Conservation (phyloP, 2,888 invertebrate species). For the Diaprepes abbreviatus region DNA sequence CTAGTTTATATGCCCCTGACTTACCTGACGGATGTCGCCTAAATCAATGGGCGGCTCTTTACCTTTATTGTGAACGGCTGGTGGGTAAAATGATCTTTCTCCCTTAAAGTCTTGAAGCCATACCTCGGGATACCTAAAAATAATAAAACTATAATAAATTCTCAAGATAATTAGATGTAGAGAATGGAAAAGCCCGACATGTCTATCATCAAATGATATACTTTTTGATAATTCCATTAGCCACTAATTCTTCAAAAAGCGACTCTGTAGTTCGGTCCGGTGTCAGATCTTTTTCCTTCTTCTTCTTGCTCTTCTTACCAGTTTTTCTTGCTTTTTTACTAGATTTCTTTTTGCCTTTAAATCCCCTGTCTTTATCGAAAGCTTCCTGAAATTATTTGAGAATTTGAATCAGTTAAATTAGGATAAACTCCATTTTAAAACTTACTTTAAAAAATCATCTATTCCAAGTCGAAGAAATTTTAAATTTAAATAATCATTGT, state of each 20-base stretch:
- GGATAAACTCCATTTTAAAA: no score
- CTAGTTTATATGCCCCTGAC: no score
- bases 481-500: no score
- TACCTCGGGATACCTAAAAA: constrained; percentile 62
- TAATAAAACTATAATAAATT: no score
- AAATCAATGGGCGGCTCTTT: constrained; percentile 72
- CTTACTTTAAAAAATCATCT: no score
- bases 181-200: no score
- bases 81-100: constrained; percentile 80
- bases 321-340: constrained; percentile 84
- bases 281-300: constrained; percentile 94
- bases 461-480: no score
- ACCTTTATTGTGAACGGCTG: constrained; percentile 69
- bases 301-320: constrained; percentile 92
- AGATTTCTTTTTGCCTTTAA: constrained; percentile 84
- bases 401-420: no score
- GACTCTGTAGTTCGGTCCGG: constrained; percentile 92
- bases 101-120: constrained; percentile 78
- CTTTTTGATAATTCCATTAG: constrained; percentile 90
- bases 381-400: constrained; percentile 74
- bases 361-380: constrained; percentile 77
- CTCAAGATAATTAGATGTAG: no score
- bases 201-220: constrained; percentile 63
- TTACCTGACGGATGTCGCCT: constrained; percentile 77
- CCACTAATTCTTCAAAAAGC: constrained; percentile 91